A percentile compares a stretch with the other conserved stretches of the same genome.
These are phyloP conservation scores for Homarus gammarus DNA, from an alignment of 2,888 invertebrate species.

Conservation along the genomic window DNA sequence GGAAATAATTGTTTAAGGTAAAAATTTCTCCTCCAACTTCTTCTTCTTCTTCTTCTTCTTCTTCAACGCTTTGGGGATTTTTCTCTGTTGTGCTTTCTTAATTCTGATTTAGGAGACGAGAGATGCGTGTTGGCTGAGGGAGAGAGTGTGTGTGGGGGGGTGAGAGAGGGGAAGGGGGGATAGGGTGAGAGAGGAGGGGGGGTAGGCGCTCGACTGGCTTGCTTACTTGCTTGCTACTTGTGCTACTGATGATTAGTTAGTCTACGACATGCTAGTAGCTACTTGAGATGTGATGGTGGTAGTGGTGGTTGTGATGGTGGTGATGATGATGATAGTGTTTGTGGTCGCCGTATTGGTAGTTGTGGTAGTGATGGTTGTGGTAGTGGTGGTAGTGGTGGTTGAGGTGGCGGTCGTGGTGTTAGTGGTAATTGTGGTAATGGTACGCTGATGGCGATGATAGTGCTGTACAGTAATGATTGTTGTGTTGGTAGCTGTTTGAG, in stretches of 20 bases:
- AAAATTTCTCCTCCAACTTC: not conserved
- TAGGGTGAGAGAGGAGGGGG: not conserved
- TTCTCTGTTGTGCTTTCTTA: not conserved
- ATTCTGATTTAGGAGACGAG: not conserved
- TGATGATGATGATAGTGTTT: not conserved
- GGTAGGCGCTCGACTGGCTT: no score
- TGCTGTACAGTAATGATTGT: no score
- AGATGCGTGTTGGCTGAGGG: not conserved
- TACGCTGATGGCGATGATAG: no score
- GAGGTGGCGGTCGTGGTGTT: no score
- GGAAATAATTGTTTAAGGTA: not conserved
- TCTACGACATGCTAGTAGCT: no score
- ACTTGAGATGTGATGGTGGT: not conserved
- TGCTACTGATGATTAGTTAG: no score
- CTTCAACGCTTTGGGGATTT: not conserved
- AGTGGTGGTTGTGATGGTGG: not conserved
- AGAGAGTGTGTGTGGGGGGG: not conserved
- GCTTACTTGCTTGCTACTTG: no score
- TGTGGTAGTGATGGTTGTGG: no score
- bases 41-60: not conserved
- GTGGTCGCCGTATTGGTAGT: no score
- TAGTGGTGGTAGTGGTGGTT: no score
- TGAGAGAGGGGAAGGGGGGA: not conserved
- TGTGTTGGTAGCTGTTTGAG: no score
- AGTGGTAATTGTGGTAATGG: no score